phyloP scores from a whole-genome alignment of 2,797 vertebrate species.

The Mallotus villosus region DNA sequence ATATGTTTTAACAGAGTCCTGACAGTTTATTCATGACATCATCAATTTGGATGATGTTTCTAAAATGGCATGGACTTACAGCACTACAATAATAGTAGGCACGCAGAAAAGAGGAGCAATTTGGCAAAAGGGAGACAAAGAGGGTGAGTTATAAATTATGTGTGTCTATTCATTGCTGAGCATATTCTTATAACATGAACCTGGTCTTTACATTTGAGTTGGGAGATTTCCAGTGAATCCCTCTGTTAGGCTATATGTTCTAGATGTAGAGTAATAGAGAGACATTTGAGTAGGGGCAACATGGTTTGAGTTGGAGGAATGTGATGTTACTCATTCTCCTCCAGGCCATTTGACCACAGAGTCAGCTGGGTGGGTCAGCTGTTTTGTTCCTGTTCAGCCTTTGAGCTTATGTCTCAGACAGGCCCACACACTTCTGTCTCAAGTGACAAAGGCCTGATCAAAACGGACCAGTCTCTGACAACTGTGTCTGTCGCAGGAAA shows the following conservation, averaged over 20 bases:
- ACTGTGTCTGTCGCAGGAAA: background rate
- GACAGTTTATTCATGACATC: too few species aligned
- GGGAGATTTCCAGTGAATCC: too few species aligned
- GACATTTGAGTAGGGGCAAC: background rate
- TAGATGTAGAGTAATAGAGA: too few species aligned
- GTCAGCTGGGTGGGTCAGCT: constrained; percentile 62
- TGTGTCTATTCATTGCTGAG: background rate
- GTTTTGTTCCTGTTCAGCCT: constrained; percentile 47
- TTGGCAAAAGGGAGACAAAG: background rate
- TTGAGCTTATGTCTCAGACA: constrained; percentile 47
- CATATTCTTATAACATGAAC: background rate
- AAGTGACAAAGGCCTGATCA: constrained; percentile 51
- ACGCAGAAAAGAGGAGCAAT: background rate
- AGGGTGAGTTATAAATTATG: background rate
- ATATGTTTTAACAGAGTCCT: too few species aligned
- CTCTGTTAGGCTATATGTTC: too few species aligned
- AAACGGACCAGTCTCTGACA: constrained; percentile 23
- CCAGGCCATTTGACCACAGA: constrained; percentile 11
- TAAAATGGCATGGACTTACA: too few species aligned
- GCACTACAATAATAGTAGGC: background rate
- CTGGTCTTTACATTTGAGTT: too few species aligned
- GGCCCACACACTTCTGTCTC: constrained; percentile 29
- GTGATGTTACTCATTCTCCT: background rate
- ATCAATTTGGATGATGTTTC: too few species aligned
- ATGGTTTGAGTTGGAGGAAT: background rate